Conservation (phyloP, 2,888 invertebrate genomes). For the Harpagoxenus sublaevis region DNA sequence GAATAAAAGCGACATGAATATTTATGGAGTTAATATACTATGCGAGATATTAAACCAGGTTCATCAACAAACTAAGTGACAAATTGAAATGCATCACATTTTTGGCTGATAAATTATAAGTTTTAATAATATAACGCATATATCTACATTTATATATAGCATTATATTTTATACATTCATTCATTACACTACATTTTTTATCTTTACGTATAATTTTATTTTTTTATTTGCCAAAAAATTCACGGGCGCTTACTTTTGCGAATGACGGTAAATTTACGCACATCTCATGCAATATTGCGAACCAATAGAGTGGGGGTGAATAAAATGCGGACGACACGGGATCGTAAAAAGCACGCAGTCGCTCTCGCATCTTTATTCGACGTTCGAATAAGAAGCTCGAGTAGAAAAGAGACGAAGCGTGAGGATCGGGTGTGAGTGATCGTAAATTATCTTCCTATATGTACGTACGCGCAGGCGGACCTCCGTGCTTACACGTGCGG, state of each 20-base stretch:
- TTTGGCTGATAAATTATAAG: conserved; percentile 21
- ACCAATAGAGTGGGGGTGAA: conserved; percentile 59
- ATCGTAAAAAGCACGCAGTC: conserved; percentile 62
- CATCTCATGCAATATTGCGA: conserved; percentile 61
- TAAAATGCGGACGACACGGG: conserved; percentile 60
- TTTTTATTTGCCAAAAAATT: conserved; percentile 4
- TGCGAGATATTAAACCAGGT: conserved; percentile 11
- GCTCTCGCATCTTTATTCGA: conserved; percentile 52
- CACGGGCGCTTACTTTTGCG: not conserved
- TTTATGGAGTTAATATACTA: conserved; percentile 15
- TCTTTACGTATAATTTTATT: not conserved
- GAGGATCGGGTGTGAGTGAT: conserved; percentile 31
- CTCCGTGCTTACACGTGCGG: conserved; percentile 11
- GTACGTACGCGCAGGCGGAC: not conserved
- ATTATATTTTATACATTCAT: not conserved
- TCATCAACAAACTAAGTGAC: conserved; percentile 3
- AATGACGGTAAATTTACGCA: conserved; percentile 45
- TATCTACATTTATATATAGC: not conserved
- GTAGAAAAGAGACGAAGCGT: conserved; percentile 12
- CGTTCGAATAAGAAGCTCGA: conserved; percentile 43
- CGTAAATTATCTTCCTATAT: conserved; percentile 53
- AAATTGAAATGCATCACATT: conserved; percentile 22
- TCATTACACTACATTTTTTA: not conserved
- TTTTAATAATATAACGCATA: conserved; percentile 1
- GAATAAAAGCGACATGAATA: conserved; percentile 20